Evolutionary conservation across 2,797 vertebrate genomes (phyloP), one percentile per base, ranked within the genome.

Genomic region (Darevskia mixta): DNA sequence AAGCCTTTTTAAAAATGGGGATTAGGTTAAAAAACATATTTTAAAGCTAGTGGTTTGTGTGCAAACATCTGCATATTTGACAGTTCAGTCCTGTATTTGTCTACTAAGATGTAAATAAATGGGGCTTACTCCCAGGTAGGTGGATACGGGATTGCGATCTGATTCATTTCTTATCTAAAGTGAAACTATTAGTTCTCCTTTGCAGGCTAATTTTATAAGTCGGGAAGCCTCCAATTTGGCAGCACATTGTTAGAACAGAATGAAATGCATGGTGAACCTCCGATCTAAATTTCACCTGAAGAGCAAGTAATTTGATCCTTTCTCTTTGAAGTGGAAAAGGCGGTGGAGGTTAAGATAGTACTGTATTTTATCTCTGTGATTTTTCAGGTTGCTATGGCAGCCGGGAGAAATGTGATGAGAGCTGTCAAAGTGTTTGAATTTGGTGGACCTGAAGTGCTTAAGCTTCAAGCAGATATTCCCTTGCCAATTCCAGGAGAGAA

Each of bases 381-480:
- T 1, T 91, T 85, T 55, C 83, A 75, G 90, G 32, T 93, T 7
- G 1, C 82, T 27, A 97, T 98, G 97, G 96, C 98, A 8, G 94
- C 95, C 71, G 32, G 92, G 86, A 93, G 93, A 92, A 97, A 90
- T 58, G 45, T 98, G 90, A 99, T 99, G 98, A 97, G 96, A 93
- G 98, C 98, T 2, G 91, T 99, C 90, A 93, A 96, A 89, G 98
- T 99, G 76, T 96, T 97, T 25, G 97, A 99, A 93, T 99, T 99
- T 87, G 98, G 99, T 89, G 97, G 95, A 17, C 98, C 98, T 41
- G 97, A 98, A 0, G 98, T 99, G 18, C 97, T 99, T 79, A 97
- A 96, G 64, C 92, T 98, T 7, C 95, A 93, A 76, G 81, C 96
- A 0, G 97, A 98, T 4, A 83, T 98, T 6, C 64, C 92, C 3